phyloP scores from a whole-genome alignment of 2,797 vertebrate species.

The Poecile montanus region DNA sequence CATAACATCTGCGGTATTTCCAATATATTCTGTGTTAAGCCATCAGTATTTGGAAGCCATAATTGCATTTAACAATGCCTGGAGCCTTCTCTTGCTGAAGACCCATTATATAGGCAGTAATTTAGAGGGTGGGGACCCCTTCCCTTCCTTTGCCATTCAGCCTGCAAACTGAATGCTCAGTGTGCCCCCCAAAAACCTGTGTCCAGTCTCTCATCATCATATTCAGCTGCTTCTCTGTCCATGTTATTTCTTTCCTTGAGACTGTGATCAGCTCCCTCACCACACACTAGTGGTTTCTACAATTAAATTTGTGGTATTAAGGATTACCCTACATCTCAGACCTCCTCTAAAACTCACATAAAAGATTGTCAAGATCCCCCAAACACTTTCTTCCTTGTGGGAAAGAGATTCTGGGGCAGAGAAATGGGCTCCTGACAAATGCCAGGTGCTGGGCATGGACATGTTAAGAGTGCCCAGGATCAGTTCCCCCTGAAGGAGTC shows the following conservation, averaged over 20 bases:
- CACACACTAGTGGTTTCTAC: not conserved
- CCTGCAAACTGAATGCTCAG: not conserved
- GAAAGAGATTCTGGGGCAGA: not conserved
- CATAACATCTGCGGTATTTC: constrained; percentile 21
- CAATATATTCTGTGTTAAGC: not conserved
- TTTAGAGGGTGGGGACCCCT: not conserved
- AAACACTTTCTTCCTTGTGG: not conserved
- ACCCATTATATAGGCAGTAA: not conserved
- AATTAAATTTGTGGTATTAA: not conserved
- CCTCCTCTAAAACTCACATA: not conserved
- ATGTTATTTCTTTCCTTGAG: not conserved
- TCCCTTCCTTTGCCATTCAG: not conserved
- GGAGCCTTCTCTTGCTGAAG: not conserved
- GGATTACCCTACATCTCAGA: not conserved
- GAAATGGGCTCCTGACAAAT: not conserved
- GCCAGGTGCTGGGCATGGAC: not conserved
- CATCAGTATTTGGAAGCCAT: not conserved
- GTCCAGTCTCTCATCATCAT: not conserved
- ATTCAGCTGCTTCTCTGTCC: not conserved
- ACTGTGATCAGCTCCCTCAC: not conserved
- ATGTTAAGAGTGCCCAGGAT: not conserved
- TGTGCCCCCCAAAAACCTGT: not conserved
- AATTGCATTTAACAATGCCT: constrained; percentile 18
- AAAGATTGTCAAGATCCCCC: not conserved
- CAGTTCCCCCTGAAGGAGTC: not conserved